Percentiles rank a stretch among this genome's conserved stretches.
These are phyloP conservation scores for Paguma larvata DNA, from an alignment of 2,797 vertebrate genomes.

Conservation along the genomic window DNA sequence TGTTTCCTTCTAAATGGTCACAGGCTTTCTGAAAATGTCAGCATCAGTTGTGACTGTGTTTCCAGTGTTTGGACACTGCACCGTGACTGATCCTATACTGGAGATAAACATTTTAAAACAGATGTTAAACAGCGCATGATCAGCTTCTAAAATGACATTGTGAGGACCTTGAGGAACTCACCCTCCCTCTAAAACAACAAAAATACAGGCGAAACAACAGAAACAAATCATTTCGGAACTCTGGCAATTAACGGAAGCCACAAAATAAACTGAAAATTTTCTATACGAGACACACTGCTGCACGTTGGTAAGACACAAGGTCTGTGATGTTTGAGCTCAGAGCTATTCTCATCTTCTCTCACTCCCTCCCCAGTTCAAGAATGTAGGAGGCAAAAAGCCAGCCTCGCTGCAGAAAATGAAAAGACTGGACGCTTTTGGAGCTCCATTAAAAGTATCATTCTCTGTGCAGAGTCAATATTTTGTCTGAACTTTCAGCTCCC, in stretches of 20 bases:
- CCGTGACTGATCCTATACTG: neutral
- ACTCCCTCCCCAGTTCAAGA: neutral
- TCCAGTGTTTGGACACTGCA: neutral
- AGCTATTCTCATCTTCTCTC: neutral
- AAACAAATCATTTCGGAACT: conserved; percentile 1
- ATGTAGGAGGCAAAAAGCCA: neutral
- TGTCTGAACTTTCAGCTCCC: neutral
- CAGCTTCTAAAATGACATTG: neutral
- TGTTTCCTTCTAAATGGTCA: conserved; percentile 14
- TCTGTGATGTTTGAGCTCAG: neutral
- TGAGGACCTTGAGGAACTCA: neutral
- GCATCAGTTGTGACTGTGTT: neutral
- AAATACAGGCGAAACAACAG: neutral
- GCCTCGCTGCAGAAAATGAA: neutral
- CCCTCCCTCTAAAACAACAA: neutral
- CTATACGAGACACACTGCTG: neutral
- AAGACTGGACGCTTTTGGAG: neutral
- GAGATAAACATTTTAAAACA: neutral
- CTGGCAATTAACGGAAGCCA: neutral
- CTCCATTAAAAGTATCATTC: neutral
- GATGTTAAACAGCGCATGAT: neutral
- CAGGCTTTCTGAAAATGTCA: conserved; percentile 35
- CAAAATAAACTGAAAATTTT: neutral
- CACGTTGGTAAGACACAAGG: neutral
- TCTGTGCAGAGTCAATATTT: neutral